A percentile compares a stretch with the other conserved stretches of the same genome.
phyloP scores from a whole-genome alignment of 1,140 invertebrate species.

The Hylaeus anthracinus region DNA sequence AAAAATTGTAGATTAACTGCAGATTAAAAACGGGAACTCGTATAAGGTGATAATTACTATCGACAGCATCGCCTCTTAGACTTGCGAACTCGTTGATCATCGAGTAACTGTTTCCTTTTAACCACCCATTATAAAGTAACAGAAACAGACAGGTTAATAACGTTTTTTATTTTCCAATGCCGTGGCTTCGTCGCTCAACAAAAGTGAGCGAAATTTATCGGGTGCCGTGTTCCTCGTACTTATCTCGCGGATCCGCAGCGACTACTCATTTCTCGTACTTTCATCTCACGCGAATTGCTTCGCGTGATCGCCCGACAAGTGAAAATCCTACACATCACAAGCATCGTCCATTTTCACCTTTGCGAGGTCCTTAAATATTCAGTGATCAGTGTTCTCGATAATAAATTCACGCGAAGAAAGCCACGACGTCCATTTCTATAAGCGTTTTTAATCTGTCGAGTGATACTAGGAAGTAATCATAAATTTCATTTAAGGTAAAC shows the following conservation, averaged over 20 bases:
- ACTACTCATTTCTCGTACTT: constrained; percentile 36
- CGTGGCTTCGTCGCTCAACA: background rate
- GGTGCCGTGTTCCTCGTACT: constrained; percentile 4
- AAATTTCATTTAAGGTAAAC: no score
- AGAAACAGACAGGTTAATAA: background rate
- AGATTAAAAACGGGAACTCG: no score
- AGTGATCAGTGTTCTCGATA: constrained; percentile 14
- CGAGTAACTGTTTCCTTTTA: background rate
- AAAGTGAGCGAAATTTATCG: background rate
- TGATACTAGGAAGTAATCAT: no score
- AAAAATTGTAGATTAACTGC: no score
- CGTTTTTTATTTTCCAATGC: background rate
- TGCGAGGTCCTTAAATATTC: constrained; percentile 20
- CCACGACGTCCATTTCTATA: no score
- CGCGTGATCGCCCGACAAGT: constrained; percentile 27
- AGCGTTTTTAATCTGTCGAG: no score
- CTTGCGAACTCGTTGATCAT: background rate
- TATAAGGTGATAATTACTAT: background rate
- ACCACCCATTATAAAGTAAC: background rate
- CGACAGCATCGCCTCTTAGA: background rate
- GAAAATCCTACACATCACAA: constrained; percentile 25
- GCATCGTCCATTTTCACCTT: constrained; percentile 36
- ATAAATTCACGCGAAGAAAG: background rate
- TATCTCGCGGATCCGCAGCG: constrained; percentile 33
- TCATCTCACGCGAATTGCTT: constrained; percentile 34